Evolutionary conservation across 53 echinoderm and acorn worm genomes (phyloP), one percentile per base, ranked within the genome.

Genomic region (Actinopyga echinites): DNA sequence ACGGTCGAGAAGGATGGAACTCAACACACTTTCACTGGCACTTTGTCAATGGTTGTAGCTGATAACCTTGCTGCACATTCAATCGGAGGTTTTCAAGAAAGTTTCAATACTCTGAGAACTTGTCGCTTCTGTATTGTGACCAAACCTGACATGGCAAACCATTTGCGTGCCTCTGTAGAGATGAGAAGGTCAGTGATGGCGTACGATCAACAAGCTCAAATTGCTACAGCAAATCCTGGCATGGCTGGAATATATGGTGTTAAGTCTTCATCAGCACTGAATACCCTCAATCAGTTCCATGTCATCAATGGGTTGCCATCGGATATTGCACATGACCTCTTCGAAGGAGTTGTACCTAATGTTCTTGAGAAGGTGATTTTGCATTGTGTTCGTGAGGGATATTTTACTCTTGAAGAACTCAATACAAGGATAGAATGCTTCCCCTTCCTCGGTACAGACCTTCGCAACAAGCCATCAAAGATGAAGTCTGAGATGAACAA

Each of bases 241-340:
- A 77, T 77, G 55, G 78, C 78, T 54, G 78, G 78, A 22, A 77
- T 56, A 54, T 77, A 77, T 55, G 78, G 78, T 56, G 26, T 77
- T 21, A 52, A 77, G 31, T 40, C 24, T 20, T 21, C 78, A 55
- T 77, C 78, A 24, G 56, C 28, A 40, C 25, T 54, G 6, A 77
- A 77, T 77, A 25, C 3, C 12, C 25, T 77, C 29, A 11, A n/a
- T 37, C 37, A 37, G 3, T 37, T 5, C 6, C 37, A 37, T 37
- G 37, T 6, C 37, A 44, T 44, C 8, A 7, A 7, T 44, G 8
- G 44, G 8, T 12, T 44, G 1, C 44, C 44, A 44, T 44, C 11
- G 9, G 44, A 44, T 7, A 8, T 44, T 44, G 9, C 44, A 8
- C 8, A 44, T 10, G 3, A 44, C 12, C 12, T 44, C 1, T 44